Base-by-base conservation (phyloP, 1,140 invertebrate genomes). In the Plutomurus gul region DNA sequence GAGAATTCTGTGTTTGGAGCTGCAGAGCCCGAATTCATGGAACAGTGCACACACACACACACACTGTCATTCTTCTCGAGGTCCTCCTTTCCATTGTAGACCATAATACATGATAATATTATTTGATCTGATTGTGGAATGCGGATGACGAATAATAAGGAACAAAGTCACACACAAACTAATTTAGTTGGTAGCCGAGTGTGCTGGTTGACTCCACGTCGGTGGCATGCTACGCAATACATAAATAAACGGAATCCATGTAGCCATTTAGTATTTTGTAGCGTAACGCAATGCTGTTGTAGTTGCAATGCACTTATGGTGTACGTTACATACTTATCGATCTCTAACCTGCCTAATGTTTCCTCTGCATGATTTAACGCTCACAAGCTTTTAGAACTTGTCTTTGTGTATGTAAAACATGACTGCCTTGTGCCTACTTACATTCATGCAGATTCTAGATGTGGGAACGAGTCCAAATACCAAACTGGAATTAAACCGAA, bases 351-450 rank as follows among this genome's bases (percentile, higher is more conserved):
- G 1, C 25, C 7, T 27, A 65, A 65, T 36, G 56, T 27, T 33
- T 65, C 56, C 56, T 65, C 30, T n/a, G 18, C 25, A 65, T 65
- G 56, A 65, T 65, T 65, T 65, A 65, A 65, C 16, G 56, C 56
- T 11, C 20, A 51, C 7, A 7, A 51, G 18, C 20, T n/a, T n/a
- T n/a, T n/a, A n/a, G n/a, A n/a, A n/a, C n/a, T n/a, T n/a, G n/a
- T n/a, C n/a, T n/a, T n/a, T n/a, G n/a, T n/a, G n/a, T n/a, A n/a
- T n/a, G n/a, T n/a, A n/a, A n/a, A n/a, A n/a, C n/a, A n/a, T n/a
- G n/a, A n/a, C n/a, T n/a, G n/a, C n/a, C n/a, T n/a, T n/a, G n/a
- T n/a, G n/a, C n/a, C n/a, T n/a, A n/a, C n/a, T n/a, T n/a, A n/a
- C n/a, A n/a, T n/a, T n/a, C n/a, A n/a, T n/a, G n/a, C n/a, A n/a